Base-by-base conservation (phyloP, 2,113 vertebrate genomes). In the Lasiurus cinereus region DNA sequence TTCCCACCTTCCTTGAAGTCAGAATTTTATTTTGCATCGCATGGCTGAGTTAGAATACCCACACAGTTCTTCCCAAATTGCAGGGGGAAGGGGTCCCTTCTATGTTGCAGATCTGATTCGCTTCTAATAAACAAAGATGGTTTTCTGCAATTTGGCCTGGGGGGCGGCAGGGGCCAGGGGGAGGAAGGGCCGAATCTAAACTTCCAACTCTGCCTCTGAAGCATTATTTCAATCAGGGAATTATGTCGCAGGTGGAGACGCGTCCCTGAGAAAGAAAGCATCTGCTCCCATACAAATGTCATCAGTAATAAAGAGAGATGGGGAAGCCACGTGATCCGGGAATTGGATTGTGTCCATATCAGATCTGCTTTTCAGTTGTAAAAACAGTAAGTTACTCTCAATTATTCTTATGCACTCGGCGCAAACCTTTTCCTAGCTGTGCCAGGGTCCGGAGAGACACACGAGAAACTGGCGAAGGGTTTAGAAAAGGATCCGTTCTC, bases 231-330 rank as follows among this genome's bases (percentile, higher is more conserved):
- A 76, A 48, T 85, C 62, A 77, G 56, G 82, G 94, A 93, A 94
- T 94, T 89, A 72, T 94, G 95, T 93, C 70, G 12, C 96, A 97
- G 96, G 97, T 97, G 92, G 96, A 91, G 83, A 83, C 21, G 2
- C 27, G 59, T 97, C 95, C 86, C 88, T 94, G 94, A 91, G 96
- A 97, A 97, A 96, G 82, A 88, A 84, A 95, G 92, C 94, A 93
- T 95, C 95, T 96, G 94, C 88, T 95, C 93, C 74, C 88, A 91
- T 27, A 76, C 73, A 91, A 91, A 97, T 96, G 96, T 95, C 96
- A 95, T 88, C 78, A 66, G 69, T 94, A 94, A 96, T 96, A 94
- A 95, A 96, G 95, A 95, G 85, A 74, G 90, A 96, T 62, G 90
- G 70, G 88, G 52, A 93, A 73, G 54, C 50, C 79, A 79, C 19